Evolutionary conservation across 2,888 invertebrate genomes (phyloP), one percentile per base, ranked within the genome.

Genomic region (Rhagonycha lutea): DNA sequence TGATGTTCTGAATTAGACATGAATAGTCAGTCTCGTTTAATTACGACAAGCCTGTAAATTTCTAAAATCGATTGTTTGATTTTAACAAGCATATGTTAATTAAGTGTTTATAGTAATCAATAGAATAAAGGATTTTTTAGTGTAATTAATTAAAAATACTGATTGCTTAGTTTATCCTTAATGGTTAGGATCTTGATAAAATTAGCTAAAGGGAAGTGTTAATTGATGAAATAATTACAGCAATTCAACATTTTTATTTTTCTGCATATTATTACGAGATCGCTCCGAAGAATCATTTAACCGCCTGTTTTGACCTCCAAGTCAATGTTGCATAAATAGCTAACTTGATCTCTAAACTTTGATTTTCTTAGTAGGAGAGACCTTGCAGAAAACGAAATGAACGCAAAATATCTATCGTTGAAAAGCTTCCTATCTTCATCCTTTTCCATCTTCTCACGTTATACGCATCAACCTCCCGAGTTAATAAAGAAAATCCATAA

Each of bases 31-130:
- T 24, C 63, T 65, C 63, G 26, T 65, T 26, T 65, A 26, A 65
- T 65, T 65, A 65, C 63, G 63, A 65, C 63, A 65, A 65, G 63
- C 63, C 63, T 65, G 23, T 26, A 65, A 65, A 65, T 14, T 65
- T 65, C 63, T 65, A 65, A 65, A 65, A 65, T 26, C 63, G 63
- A 65, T 65, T 65, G 62, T 23, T 62, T 47, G 47, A 47, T 47
- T 47, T 47, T 47, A 47, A 47, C 47, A 47, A n/a, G n/a, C 47
- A 47, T n/a, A 47, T 47, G 47, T 47, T n/a, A 47, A 47, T 47
- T 47, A 47, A 47, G 47, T 47, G 47, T 47, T 47, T 47, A 47
- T 47, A 47, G 47, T 47, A 47, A 47, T 47, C 47, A 47, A 47
- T 47, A 47, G n/a, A 47, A 47, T 47, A 47, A 47, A 47, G 8